Conservation (phyloP, 1,140 invertebrate species). For the Meloidogyne exigua region DNA sequence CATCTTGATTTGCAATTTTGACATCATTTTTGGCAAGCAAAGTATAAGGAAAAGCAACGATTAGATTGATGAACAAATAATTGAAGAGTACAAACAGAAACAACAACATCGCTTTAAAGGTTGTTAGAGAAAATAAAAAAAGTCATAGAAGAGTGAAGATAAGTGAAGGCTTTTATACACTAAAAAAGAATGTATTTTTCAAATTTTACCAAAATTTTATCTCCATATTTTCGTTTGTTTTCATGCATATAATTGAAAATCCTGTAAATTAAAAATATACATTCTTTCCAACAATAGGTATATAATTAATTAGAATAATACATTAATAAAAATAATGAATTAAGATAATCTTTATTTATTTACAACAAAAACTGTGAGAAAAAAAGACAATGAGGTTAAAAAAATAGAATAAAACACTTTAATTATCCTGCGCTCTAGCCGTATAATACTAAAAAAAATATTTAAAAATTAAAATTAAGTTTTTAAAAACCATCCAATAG, state of each 20-base stretch:
- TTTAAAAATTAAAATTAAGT: background rate
- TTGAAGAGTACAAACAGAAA: background rate
- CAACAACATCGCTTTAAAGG: background rate
- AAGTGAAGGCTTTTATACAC: no score
- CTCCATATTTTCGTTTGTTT: no score
- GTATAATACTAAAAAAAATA: conserved; percentile 20
- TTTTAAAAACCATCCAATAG: conserved; percentile 48
- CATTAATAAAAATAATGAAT: no score
- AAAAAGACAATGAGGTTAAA: background rate
- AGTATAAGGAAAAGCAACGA: background rate
- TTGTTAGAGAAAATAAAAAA: no score
- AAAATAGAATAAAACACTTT: background rate
- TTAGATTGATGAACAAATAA: background rate
- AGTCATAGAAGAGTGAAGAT: no score
- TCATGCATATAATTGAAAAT: no score
- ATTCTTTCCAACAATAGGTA: no score
- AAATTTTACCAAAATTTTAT: no score
- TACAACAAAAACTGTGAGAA: background rate
- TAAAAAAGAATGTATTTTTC: background rate
- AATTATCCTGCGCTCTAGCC: conserved; percentile 7
- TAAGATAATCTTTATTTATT: background rate
- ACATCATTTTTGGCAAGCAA: background rate
- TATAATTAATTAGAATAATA: no score
- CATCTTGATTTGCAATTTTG: background rate
- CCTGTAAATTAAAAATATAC: no score